Base-by-base conservation (phyloP, 2,888 invertebrate species). In the Philopedon plagiatum region DNA sequence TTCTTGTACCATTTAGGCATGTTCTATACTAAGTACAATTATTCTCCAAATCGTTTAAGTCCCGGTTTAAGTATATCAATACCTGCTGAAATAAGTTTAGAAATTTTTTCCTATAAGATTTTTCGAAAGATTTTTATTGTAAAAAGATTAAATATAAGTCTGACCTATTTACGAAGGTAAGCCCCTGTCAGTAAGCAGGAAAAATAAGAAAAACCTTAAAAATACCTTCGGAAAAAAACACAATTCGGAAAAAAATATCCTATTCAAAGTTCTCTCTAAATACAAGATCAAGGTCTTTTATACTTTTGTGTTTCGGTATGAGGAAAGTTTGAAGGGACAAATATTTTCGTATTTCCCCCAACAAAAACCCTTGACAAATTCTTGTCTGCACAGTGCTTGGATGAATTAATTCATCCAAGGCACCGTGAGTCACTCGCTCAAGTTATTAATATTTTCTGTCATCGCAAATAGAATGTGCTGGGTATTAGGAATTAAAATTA, bases 401-500 rank as follows among this genome's bases (percentile, higher is more conserved):
- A n/a, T n/a, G n/a, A n/a, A n/a, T n/a, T n/a, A n/a, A n/a, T n/a
- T n/a, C n/a, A n/a, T n/a, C n/a, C n/a, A n/a, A n/a, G n/a, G n/a
- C n/a, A 11, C 19, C n/a, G 21, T 46, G 46, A 46, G 46, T 46
- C 46, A 46, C 23, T 15, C 21, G 46, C 21, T 21, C 3, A 46
- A 23, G 46, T 46, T 46, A 46, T 46, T 46, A 46, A 46, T 21
- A 23, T 46, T 46, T 23, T 46, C 46, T 46, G 46, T 46, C 46
- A 46, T 23, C 46, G 46, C 23, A 46, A 21, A 46, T 23, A 46
- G 5, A 39, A 39, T 13, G 23, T 8, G 7, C 34, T 5, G 7
- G 34, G n/a, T 19, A 19, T 44, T 21, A 46, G 19, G 5, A 21
- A 46, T 46, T 46, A 46, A 23, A 8, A 41, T 18, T 46, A 46